Conservation (phyloP, 2,113 vertebrate species). For the Meles meles region DNA sequence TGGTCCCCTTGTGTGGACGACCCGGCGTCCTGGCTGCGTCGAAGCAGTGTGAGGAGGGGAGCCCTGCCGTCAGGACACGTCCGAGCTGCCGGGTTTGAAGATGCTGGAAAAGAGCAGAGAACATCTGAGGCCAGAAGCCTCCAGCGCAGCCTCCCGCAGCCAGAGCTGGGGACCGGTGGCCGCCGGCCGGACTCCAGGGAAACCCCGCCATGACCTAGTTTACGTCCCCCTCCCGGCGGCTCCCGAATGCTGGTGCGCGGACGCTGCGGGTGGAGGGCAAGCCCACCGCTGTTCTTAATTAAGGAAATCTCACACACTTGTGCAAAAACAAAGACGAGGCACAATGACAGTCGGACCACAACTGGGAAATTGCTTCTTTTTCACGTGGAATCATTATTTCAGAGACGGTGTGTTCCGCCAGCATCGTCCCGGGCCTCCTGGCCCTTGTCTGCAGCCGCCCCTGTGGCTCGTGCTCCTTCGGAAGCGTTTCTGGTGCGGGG, state of each 20-base stretch:
- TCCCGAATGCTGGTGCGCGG: not conserved
- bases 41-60: too few relatives aligned
- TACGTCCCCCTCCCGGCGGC: not conserved
- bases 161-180: not conserved
- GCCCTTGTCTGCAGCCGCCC: not conserved
- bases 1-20: accelerated
- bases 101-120: not conserved
- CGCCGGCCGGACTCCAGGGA: not conserved
- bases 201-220: not conserved
- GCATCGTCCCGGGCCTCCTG: not conserved
- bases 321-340: not conserved
- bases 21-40: accelerated
- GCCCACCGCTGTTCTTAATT: not conserved
- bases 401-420: not conserved
- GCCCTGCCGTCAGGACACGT: not conserved
- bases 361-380: not conserved
- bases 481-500: not conserved
- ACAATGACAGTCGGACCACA: not conserved
- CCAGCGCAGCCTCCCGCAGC: not conserved
- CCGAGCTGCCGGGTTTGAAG: not conserved
- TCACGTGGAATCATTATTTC: not conserved
- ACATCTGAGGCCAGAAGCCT: not conserved
- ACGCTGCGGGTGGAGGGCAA: not conserved
- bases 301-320: not conserved
- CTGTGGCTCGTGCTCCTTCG: not conserved